A percentile compares a stretch with the other conserved stretches of the same genome.
These are phyloP conservation scores for Urocolius indicus DNA, from an alignment of 2,113 vertebrate genomes.

Conservation along the genomic window DNA sequence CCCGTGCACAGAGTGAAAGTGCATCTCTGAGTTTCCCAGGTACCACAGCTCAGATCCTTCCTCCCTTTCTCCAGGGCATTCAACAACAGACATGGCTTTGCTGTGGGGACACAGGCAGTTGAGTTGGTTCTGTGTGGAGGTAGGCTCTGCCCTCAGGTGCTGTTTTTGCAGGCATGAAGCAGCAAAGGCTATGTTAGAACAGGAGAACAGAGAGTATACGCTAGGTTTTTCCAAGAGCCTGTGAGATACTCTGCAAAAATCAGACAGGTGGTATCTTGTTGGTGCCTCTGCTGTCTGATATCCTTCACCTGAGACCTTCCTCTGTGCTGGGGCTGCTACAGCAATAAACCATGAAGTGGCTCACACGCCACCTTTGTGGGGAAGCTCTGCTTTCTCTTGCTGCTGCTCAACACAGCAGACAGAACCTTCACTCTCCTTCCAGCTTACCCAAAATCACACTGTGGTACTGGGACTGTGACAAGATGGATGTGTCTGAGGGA, in stretches of 20 bases:
- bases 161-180: background rate
- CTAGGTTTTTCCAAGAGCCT: background rate
- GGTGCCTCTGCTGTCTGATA: background rate
- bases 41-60: background rate
- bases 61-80: background rate
- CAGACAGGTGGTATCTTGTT: background rate
- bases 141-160: background rate
- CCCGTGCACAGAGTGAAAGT: background rate
- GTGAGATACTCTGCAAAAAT: background rate
- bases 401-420: background rate
- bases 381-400: background rate
- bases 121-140: background rate
- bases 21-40: background rate
- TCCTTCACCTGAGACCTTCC: background rate
- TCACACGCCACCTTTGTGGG: background rate
- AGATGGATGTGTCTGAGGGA: background rate
- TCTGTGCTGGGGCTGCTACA: background rate
- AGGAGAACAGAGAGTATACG: background rate
- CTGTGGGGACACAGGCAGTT: background rate
- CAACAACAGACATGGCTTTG: background rate
- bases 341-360: background rate
- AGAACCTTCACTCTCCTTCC: background rate
- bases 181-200: background rate
- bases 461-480: background rate
- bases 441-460: background rate